phyloP scores from a whole-genome alignment of 2,888 invertebrate species.

The Hypercompe scribonia region DNA sequence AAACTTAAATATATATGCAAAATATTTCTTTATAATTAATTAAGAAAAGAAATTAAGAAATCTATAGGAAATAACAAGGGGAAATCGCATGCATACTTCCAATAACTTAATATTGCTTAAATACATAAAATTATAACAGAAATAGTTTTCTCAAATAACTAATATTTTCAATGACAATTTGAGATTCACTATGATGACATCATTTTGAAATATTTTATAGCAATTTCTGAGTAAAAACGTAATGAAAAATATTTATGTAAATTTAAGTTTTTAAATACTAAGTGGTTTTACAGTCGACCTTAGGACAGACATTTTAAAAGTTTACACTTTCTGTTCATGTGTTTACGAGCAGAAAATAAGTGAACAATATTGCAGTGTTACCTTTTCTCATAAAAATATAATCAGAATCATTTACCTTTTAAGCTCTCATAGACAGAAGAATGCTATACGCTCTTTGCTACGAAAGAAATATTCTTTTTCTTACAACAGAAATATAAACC shows the following conservation, averaged over 20 bases:
- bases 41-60: not conserved
- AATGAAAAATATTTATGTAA: not conserved
- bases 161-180: not conserved
- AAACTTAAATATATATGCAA: not conserved
- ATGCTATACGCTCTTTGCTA: not conserved
- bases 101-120: not conserved
- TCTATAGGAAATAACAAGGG: not conserved
- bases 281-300: not conserved
- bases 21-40: not conserved
- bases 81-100: not conserved
- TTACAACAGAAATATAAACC: not conserved
- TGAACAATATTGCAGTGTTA: constrained; percentile 9
- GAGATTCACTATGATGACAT: not conserved
- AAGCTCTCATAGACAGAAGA: too few species aligned
- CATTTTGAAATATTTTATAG: not conserved
- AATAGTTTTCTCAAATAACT: not conserved
- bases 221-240: not conserved
- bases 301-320: not conserved
- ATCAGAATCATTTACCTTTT: too few species aligned
- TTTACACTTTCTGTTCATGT: too few species aligned
- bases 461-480: not conserved
- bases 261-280: not conserved
- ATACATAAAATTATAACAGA: not conserved
- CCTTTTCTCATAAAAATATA: not conserved
- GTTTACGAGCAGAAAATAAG: not conserved